phyloP scores from a whole-genome alignment of 1,140 invertebrate genomes.

The Aphaenogaster ashmeadi region DNA sequence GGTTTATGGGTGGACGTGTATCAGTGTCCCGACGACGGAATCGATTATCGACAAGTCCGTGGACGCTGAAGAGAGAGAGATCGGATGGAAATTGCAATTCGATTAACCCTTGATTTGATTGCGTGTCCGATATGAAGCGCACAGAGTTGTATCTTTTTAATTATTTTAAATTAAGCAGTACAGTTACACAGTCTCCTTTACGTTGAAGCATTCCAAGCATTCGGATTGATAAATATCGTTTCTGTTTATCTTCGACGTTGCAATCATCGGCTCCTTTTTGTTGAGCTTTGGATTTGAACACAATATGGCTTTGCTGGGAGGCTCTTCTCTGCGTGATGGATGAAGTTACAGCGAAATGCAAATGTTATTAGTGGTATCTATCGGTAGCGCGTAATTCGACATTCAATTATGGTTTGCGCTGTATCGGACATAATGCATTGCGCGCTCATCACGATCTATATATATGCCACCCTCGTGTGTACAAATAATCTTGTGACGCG shows the following conservation, averaged over 20 bases:
- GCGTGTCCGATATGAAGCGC: slow-evolving; percentile 40
- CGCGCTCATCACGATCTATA: slow-evolving; percentile 62
- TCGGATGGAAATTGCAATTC: slow-evolving; percentile 56
- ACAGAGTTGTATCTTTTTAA: slow-evolving; percentile 21
- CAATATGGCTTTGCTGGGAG: slow-evolving; percentile 46
- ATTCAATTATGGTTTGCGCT: slow-evolving; percentile 72
- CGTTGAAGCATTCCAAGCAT: not conserved
- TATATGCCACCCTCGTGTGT: slow-evolving; percentile 42
- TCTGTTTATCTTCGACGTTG: slow-evolving; percentile 15
- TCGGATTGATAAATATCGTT: slow-evolving; percentile 15
- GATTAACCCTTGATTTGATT: slow-evolving; percentile 52
- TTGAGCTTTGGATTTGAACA: not conserved
- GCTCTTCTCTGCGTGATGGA: slow-evolving; percentile 66
- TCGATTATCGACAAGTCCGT: slow-evolving; percentile 59
- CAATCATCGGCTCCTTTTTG: slow-evolving; percentile 19
- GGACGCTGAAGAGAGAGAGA: slow-evolving; percentile 43
- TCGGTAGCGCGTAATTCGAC: slow-evolving; percentile 74
- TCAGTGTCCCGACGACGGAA: slow-evolving; percentile 59
- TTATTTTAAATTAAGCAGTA: slow-evolving; percentile 48
- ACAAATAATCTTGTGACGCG: slow-evolving; percentile 68
- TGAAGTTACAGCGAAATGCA: slow-evolving; percentile 68
- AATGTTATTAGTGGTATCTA: slow-evolving; percentile 74
- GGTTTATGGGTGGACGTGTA: slow-evolving; percentile 64
- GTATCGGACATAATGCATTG: slow-evolving; percentile 68
- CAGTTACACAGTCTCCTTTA: not conserved